Conservation (phyloP, 1,140 invertebrate species). For the Scaptomyza pallida region DNA sequence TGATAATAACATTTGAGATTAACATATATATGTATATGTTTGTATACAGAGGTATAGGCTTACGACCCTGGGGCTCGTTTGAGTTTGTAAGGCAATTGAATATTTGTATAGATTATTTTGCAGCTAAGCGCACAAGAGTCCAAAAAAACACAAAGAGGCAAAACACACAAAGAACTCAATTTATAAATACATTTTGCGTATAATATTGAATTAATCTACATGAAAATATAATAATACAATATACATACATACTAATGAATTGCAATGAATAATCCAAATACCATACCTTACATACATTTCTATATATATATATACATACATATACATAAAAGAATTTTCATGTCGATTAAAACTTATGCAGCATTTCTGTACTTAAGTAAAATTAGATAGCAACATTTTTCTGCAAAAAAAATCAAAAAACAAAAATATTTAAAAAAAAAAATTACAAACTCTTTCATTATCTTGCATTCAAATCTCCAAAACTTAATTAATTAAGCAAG, state of each 20-base stretch:
- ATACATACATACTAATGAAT: conserved; percentile 41
- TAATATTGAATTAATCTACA: conserved; percentile 60
- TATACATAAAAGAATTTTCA: conserved; percentile 59
- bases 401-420: conserved; percentile 53
- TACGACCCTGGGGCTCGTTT: conserved; percentile 43
- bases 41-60: conserved; percentile 53
- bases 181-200: conserved; percentile 55
- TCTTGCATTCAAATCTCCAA: conserved; percentile 44
- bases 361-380: conserved; percentile 66
- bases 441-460: conserved; percentile 55
- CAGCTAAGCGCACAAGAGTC: conserved; percentile 76
- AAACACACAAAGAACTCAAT: conserved; percentile 12
- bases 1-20: conserved; percentile 71
- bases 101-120: conserved; percentile 72
- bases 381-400: conserved; percentile 79
- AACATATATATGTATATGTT: no score
- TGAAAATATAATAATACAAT: conserved; percentile 41
- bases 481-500: conserved; percentile 15
- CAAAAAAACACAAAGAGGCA: conserved; percentile 33
- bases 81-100: conserved; percentile 56
- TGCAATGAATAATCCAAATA: conserved; percentile 57
- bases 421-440: conserved; percentile 25
- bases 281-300: conserved; percentile 14
- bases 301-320: conserved; percentile 34
- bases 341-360: conserved; percentile 70